A percentile compares a stretch with the other conserved stretches of the same genome.
These are phyloP conservation scores for Dryobota labecula DNA, from an alignment of 2,888 invertebrate genomes.

Conservation along the genomic window DNA sequence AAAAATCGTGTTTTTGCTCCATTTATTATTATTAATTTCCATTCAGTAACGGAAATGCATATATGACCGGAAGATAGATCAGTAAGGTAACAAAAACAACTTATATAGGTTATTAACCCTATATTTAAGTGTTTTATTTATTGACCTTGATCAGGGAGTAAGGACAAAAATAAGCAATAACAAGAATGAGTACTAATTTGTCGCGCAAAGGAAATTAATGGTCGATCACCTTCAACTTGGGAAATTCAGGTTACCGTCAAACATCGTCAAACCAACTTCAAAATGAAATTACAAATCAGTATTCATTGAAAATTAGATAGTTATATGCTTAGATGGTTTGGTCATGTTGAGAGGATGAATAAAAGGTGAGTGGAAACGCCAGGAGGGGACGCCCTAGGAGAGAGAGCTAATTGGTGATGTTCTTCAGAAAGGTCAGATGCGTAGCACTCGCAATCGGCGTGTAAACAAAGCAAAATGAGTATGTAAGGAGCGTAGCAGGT, in stretches of 20 bases:
- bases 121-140: slow-evolving; percentile 13
- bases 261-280: not conserved
- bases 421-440: no score
- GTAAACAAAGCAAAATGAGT: no score
- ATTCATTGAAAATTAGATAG: no score
- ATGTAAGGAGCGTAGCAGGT: no score
- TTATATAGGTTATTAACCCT: not conserved
- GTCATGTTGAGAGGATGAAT: no score
- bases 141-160: slow-evolving; percentile 20
- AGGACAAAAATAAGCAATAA: slow-evolving; percentile 8
- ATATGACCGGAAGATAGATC: slow-evolving; percentile 19
- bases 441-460: no score
- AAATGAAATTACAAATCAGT: not conserved
- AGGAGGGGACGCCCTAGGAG: no score
- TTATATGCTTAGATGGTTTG: no score
- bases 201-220: slow-evolving; percentile 22
- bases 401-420: no score
- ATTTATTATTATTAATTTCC: slow-evolving; percentile 10
- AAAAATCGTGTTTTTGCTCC: slow-evolving; percentile 9
- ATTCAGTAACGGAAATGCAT: slow-evolving; percentile 14
- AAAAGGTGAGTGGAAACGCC: no score
- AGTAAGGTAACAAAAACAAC: slow-evolving; percentile 18
- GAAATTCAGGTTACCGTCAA: slow-evolving; percentile 3
- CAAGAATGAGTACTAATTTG: not conserved
- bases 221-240: slow-evolving; percentile 9